Evolutionary conservation across 1,140 invertebrate species (phyloP).

Genomic region (Pogonomyrmex barbatus): DNA sequence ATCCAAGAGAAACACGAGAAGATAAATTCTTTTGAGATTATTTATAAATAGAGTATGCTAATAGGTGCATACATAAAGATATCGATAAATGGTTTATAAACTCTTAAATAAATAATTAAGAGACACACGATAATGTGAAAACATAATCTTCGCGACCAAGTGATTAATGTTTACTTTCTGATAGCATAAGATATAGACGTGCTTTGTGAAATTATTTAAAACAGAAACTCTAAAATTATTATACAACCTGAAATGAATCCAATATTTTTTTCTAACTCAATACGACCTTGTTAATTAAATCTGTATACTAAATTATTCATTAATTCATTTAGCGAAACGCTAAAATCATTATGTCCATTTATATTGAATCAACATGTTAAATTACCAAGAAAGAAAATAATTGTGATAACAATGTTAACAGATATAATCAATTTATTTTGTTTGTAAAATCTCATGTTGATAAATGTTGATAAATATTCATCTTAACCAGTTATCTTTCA

Average conservation of each 20-base stretch:
- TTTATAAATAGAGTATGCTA: slow-evolving; percentile 18
- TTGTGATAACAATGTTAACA: background rate
- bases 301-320: background rate
- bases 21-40: slow-evolving; percentile 34
- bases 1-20: slow-evolving; percentile 27
- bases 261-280: slow-evolving; percentile 8
- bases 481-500: background rate
- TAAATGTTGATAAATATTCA: background rate
- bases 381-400: background rate
- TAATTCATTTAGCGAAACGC: background rate
- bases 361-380: background rate
- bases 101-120: slow-evolving; percentile 48
- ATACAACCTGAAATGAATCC: background rate
- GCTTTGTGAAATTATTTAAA: slow-evolving; percentile 25
- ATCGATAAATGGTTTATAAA: slow-evolving; percentile 30
- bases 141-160: background rate
- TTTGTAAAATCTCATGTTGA: slow-evolving; percentile 5
- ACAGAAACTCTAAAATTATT: background rate
- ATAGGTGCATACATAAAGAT: slow-evolving; percentile 7
- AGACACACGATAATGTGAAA: background rate
- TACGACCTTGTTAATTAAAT: background rate
- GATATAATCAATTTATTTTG: background rate
- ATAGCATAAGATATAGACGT: slow-evolving; percentile 15
- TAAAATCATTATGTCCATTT: background rate
- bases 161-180: slow-evolving; percentile 25